Evolutionary conservation across 2,888 invertebrate genomes (phyloP).

Genomic region (Drosophila sordidapex): DNA sequence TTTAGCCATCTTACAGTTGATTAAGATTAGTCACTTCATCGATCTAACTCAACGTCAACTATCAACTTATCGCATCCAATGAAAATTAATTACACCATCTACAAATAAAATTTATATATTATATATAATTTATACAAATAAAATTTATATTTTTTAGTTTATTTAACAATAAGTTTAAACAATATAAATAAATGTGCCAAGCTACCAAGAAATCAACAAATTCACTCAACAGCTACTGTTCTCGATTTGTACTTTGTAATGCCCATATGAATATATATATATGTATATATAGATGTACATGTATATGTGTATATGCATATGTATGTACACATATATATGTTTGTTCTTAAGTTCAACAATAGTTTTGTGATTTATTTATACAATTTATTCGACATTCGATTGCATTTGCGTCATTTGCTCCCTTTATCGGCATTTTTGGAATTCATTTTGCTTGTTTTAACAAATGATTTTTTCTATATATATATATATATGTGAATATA

Average conservation of each 20-base stretch:
- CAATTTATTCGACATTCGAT: slow-evolving; percentile 36
- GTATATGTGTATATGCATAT: not conserved
- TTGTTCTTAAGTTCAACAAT: slow-evolving; percentile 13
- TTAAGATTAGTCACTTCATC: not conserved
- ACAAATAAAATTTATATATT: too few species aligned
- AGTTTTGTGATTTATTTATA: slow-evolving; percentile 47
- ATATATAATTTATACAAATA: too few species aligned
- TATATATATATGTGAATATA: not conserved
- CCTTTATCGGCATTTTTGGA: slow-evolving; percentile 55
- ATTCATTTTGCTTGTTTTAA: slow-evolving; percentile 54
- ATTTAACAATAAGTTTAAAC: not conserved
- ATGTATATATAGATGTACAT: not conserved
- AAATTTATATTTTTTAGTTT: too few species aligned
- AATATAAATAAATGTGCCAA: not conserved
- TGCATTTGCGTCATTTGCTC: slow-evolving; percentile 64
- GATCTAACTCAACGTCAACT: not conserved
- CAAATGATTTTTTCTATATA: slow-evolving; percentile 38
- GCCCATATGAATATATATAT: not conserved
- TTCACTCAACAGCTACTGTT: not conserved
- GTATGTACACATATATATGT: not conserved
- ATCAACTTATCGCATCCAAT: not conserved
- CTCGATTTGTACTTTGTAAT: not conserved
- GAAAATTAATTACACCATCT: not conserved
- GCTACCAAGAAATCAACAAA: not conserved
- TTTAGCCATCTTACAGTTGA: not conserved